Evolutionary conservation across 2,113 vertebrate species (phyloP), one percentile per base, ranked within the genome.

Genomic region (Esox niger): DNA sequence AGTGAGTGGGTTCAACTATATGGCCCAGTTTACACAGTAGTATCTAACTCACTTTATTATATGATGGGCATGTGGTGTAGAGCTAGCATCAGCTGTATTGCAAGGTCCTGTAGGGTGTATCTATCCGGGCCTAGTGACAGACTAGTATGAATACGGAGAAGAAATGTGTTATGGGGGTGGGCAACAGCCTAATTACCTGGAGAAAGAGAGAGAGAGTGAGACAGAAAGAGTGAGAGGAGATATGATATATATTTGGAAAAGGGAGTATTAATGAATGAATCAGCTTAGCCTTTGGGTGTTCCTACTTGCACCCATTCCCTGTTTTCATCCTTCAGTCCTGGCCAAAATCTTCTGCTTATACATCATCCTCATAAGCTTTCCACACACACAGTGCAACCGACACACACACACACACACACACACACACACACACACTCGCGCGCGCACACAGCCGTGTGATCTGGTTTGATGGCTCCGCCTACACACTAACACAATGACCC

Each of bases 1-100:
- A 43, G 38, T 43, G 38, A 43, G 38, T 43, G 38, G 92, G 92
- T 94, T 93, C 79, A 93, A 94, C 84, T 93, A 94, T 83, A 94
- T 94, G 92, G 92, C 92, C 56, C 91, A 93, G 82, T 43, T 43
- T 43, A 43, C 38, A 43, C 35, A 10, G 35, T 38, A 38, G 10
- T 43, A 17, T 43, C 38, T 43, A 43, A 43, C 15, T 10, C 38
- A 17, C 38, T 43, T 10, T 43, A 43, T 43, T 43, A 43, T 43
- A 43, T 43, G 11, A 43, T 43, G 17, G 38, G 13, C 11, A 43
- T 17, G 38, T 43, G 17, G 38, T 4, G 38, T 43, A 15, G 38
- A 43, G 38, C 11, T 15, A 43, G 38, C 11, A 43, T 43, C 38
- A 43, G 35, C 35, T 43, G 15, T 13, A 3, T 9, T 13, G 3